These are phyloP conservation scores for Harpagoxenus sublaevis DNA, from an alignment of 2,888 invertebrate species.

Conservation along the genomic window DNA sequence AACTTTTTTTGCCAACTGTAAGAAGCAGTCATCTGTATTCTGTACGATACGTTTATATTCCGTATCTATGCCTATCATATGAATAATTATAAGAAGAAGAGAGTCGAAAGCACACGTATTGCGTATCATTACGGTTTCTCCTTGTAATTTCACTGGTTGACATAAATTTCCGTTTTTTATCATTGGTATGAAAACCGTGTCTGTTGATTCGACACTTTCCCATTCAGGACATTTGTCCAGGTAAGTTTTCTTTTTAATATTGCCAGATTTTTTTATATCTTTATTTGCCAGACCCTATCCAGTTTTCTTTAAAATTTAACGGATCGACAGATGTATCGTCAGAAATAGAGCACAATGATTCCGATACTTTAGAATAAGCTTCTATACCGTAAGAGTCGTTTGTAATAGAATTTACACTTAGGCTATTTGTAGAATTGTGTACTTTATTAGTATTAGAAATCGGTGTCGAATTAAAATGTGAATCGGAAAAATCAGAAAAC, in stretches of 20 bases:
- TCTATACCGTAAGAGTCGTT: no score
- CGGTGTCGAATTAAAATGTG: no score
- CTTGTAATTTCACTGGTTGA: background rate
- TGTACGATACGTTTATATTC: background rate
- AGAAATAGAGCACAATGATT: no score
- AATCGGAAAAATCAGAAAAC: no score
- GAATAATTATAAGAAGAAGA: background rate
- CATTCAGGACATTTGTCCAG: background rate
- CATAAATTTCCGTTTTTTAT: background rate
- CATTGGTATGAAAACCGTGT: background rate
- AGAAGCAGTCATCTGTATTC: background rate
- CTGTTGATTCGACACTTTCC: background rate
- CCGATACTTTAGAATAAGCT: no score
- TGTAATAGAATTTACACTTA: no score
- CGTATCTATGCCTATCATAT: background rate
- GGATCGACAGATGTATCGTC: no score
- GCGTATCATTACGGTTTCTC: background rate
- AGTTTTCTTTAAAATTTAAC: background rate
- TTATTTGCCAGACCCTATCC: background rate
- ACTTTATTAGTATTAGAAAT: no score
- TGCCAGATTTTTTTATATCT: background rate
- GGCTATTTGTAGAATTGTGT: no score
- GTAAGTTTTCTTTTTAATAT: background rate
- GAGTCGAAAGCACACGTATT: constrained; percentile 8
- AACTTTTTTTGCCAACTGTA: background rate